phyloP scores from a whole-genome alignment of 2,797 vertebrate species.

The Alosa sapidissima region DNA sequence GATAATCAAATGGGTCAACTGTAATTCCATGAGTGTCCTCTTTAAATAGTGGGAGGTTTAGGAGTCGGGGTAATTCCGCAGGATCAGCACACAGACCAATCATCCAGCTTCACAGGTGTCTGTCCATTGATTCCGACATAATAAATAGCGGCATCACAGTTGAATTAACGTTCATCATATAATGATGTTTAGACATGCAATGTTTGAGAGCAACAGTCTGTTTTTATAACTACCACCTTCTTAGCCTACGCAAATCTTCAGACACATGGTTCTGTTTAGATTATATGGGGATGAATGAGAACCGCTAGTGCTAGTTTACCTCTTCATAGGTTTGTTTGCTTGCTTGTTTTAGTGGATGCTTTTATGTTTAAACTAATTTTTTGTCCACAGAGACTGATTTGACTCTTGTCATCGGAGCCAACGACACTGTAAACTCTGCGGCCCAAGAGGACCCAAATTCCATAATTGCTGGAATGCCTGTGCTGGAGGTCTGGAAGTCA shows the following conservation, averaged over 20 bases:
- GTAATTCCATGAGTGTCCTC: background rate
- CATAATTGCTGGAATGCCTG: constrained; percentile 73
- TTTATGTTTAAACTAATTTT: background rate
- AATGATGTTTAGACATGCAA: constrained; percentile 58
- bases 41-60: background rate
- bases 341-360: background rate
- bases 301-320: constrained; percentile 19
- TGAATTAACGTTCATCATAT: constrained; percentile 53
- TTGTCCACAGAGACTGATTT: constrained; percentile 72
- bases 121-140: constrained; percentile 14
- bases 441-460: constrained; percentile 78
- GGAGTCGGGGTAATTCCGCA: background rate
- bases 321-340: background rate
- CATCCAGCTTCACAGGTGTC: background rate
- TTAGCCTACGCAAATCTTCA: constrained; percentile 30
- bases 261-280: constrained; percentile 71
- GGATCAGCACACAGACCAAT: background rate
- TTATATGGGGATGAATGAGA: constrained; percentile 49
- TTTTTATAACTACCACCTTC: constrained; percentile 63
- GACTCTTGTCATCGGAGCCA: constrained; percentile 73
- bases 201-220: constrained; percentile 60
- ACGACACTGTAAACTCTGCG: constrained; percentile 79
- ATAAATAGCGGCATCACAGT: constrained; percentile 36
- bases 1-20: background rate
- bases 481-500: constrained; percentile 75